Base-by-base conservation (phyloP, 2,113 vertebrate genomes). In the Stigmatopora nigra region DNA sequence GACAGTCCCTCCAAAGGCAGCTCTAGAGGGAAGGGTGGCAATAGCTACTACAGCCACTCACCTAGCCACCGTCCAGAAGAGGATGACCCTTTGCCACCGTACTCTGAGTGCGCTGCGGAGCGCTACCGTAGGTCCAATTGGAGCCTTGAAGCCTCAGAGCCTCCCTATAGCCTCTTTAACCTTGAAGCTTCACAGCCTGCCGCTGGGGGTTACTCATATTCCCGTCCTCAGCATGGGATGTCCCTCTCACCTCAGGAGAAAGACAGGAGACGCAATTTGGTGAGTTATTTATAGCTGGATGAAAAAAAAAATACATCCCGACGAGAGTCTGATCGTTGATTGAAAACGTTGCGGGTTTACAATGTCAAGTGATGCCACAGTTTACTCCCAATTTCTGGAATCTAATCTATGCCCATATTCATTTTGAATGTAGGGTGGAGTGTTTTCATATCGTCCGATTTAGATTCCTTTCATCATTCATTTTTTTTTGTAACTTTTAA, bases 61-160 rank as follows among this genome's bases (percentile, higher is more conserved):
- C 89, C 62, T 0, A 91, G n/a, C 87, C 91, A 78, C 82, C 91
- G 79, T 55, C 90, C 88, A 0, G 90, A 90, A 49, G 85, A 92
- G 63, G 95, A 96, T 15, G 94, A 97, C 73, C 64, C 90, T 56
- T 72, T 98, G 84, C 96, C 94, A 14, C 95, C 96, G 0, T 98
- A 99, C 89, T 93, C 91, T 0, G 95, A 98, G 88, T 60, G 47
- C 36, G 95, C 95, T 86, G 80, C 72, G 0, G 89, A 87, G 77
- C 80, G 86, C 31, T 67, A 90, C 89, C 89, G 92, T 73, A 85
- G 86, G 86, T 69, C 88, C n/a, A n/a, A n/a, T n/a, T n/a, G n/a
- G n/a, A n/a, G n/a, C n/a, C n/a, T n/a, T 71, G 78, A 79, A 64
- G 84, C 83, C 66, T 67, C 48, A 41, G 87, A 89, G 74, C 49